Conservation (phyloP, 2,888 invertebrate genomes). For the Neoascia interrupta region DNA sequence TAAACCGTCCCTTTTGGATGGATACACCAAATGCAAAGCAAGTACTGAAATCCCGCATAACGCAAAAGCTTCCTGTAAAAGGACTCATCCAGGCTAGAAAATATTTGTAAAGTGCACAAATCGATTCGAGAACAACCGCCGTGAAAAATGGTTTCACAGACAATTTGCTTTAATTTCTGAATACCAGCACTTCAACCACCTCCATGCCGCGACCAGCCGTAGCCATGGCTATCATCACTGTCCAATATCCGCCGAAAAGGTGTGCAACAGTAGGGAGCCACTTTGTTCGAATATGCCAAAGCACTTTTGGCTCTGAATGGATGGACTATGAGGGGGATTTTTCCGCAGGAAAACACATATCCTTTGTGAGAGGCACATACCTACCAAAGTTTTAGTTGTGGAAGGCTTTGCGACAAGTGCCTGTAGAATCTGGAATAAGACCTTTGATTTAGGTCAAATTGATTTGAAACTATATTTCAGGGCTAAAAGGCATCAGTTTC, state of each 20-base stretch:
- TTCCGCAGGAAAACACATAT: too few species aligned
- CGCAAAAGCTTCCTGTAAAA: neutral
- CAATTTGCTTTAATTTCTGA: conserved; percentile 36
- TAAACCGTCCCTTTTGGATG: neutral
- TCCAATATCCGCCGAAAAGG: conserved; percentile 15
- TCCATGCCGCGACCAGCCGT: neutral
- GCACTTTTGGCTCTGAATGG: too few species aligned
- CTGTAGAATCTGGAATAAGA: too few species aligned
- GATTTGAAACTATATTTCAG: too few species aligned
- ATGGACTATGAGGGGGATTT: too few species aligned
- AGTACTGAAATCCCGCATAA: neutral
- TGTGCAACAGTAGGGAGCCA: too few species aligned
- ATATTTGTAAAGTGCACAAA: conserved; percentile 24
- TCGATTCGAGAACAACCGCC: conserved; percentile 35
- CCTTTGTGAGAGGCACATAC: too few species aligned
- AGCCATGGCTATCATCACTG: neutral
- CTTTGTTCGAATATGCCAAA: too few species aligned
- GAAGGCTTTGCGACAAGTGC: too few species aligned
- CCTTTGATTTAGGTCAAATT: too few species aligned
- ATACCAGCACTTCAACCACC: neutral
- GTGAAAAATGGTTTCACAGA: conserved; percentile 38
- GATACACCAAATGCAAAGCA: neutral
- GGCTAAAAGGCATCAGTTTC: too few species aligned
- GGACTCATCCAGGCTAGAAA: conserved; percentile 4
- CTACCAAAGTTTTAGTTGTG: too few species aligned